Percentiles rank a stretch among this genome's conserved stretches.
These are phyloP conservation scores for Achlya flavicornis DNA, from an alignment of 2,888 invertebrate genomes.

Conservation along the genomic window DNA sequence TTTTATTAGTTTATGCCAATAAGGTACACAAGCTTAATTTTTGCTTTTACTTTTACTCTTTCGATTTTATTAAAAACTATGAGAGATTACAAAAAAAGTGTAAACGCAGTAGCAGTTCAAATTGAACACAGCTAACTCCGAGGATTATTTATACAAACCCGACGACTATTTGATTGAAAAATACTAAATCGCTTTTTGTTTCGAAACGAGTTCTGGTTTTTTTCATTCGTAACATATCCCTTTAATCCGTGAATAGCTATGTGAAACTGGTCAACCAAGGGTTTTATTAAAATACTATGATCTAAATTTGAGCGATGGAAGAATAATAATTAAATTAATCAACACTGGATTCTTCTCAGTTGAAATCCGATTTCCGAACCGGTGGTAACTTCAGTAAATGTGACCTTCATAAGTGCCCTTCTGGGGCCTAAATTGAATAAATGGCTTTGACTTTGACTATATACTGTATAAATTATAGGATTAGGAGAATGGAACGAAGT, in stretches of 20 bases:
- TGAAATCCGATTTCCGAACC: no score
- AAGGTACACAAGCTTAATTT: background rate
- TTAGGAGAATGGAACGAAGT: no score
- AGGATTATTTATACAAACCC: constrained; percentile 21
- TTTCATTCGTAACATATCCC: background rate
- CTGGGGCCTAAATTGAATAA: no score
- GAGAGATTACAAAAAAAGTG: constrained; percentile 5
- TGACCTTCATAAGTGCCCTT: no score
- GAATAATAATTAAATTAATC: no score
- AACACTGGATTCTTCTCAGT: no score
- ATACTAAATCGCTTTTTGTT: constrained; percentile 22
- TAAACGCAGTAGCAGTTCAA: constrained; percentile 1
- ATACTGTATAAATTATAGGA: no score
- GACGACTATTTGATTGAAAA: constrained; percentile 23
- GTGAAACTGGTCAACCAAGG: background rate
- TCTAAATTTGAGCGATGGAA: no score
- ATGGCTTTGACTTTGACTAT: no score
- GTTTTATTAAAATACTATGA: background rate
- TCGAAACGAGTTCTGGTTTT: background rate
- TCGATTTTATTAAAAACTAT: background rate
- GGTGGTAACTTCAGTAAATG: no score
- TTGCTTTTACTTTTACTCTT: no score
- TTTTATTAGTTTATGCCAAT: background rate
- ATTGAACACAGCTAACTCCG: constrained; percentile 8
- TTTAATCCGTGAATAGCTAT: background rate